Evolutionary conservation across 2,797 vertebrate genomes (phyloP), one percentile per base, ranked within the genome.

Genomic region (Chaenodraco wilsoni): DNA sequence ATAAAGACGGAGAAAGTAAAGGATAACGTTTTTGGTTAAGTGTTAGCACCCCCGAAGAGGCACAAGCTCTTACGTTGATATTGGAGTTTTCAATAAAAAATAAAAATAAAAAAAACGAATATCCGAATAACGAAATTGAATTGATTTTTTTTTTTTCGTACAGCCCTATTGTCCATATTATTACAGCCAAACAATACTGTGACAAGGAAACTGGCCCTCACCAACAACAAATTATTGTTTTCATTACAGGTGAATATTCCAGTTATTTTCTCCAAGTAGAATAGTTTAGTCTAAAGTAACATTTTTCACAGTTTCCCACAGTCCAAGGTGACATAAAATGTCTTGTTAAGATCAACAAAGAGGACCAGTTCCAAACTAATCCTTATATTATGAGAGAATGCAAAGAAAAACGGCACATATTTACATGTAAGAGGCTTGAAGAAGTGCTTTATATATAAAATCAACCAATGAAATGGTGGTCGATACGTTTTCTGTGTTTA

Each of bases 161-260:
- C 23, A 27, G 23, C 23, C 23, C 23, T 27, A 27, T 62, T 12
- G 9, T 68, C 27, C 40, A 62, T 37, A 59, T 78, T 72, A 69
- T 78, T 73, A 59, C 8, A 23, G 14, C 43, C 69, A 54, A 67
- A 65, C 43, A 41, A 44, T 56, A 44, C 21, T 14, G 15, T 44
- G 66, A 64, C 33, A 48, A 31, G 21, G 19, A 23, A 50, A 69
- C 4, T 19, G 33, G 59, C 2, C 8, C 2, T 21, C 10, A 21
- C 49, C 5, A 45, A 45, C 44, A 45, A 45, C 14, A 52, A 16
- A n/a, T 45, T 3, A 3, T 19, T 33, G 16, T 9, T 51, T 49
- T 49, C 3, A 23, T 5, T 37, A 48, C 17, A 23, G 6, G 16
- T 66, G 5, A 9, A n/a, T 37, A 37, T 37, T 9, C 33, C 8